phyloP scores from a whole-genome alignment of 2,113 vertebrate species.

The Rostratula benghalensis region DNA sequence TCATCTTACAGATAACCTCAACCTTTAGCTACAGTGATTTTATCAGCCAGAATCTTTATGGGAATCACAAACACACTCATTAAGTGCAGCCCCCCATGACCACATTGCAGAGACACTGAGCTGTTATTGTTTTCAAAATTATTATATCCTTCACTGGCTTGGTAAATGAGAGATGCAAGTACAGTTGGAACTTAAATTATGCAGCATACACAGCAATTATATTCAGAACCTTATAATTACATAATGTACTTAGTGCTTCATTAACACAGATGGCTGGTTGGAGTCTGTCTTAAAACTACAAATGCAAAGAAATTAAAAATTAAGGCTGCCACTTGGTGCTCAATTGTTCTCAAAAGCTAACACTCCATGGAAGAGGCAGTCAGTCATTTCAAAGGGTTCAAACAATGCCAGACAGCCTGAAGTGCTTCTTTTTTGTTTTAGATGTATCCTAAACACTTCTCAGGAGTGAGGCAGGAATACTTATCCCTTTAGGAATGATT shows the following conservation, averaged over 20 bases:
- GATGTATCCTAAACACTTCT: not conserved
- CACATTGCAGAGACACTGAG: not conserved
- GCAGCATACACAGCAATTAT: not conserved
- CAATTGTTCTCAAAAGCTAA: not conserved
- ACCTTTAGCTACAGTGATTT: not conserved
- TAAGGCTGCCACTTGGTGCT: not conserved
- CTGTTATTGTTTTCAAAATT: not conserved
- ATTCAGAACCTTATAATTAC: not conserved
- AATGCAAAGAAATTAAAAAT: not conserved
- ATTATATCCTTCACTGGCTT: not conserved
- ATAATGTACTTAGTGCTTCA: not conserved
- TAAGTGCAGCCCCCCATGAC: not conserved
- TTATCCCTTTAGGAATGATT: not conserved
- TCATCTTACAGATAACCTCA: not conserved
- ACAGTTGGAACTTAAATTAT: slow-evolving; percentile 1
- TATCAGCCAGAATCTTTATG: not conserved
- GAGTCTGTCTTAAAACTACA: not conserved
- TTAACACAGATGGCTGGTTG: not conserved
- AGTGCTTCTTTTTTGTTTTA: not conserved
- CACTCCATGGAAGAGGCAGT: not conserved
- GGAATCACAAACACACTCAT: not conserved
- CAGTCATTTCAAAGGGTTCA: not conserved
- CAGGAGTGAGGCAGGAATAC: not conserved
- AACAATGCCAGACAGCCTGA: not conserved
- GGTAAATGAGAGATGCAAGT: not conserved